Conservation (phyloP, 2,888 invertebrate genomes). For the Archips xylosteana region DNA sequence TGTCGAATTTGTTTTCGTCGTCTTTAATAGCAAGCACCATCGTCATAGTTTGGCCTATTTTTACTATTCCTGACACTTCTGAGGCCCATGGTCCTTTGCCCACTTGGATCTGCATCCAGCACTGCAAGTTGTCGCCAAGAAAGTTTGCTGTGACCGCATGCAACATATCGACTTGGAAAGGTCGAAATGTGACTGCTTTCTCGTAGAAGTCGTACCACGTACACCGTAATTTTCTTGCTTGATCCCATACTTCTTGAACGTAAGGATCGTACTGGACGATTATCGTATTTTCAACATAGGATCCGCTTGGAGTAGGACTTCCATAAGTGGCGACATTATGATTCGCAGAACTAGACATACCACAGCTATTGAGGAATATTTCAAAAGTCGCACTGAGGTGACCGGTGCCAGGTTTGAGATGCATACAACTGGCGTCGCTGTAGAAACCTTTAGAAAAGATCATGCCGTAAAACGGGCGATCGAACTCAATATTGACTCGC, state of each 20-base stretch:
- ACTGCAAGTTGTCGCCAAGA: slow-evolving; percentile 97
- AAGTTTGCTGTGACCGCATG: slow-evolving; percentile 98
- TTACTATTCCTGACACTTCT: slow-evolving; percentile 97
- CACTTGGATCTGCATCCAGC: slow-evolving; percentile 99
- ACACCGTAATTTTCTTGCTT: slow-evolving; percentile 95
- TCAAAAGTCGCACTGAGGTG: slow-evolving; percentile 97
- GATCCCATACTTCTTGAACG: slow-evolving; percentile 98
- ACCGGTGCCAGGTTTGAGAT: slow-evolving; percentile 95
- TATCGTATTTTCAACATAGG: slow-evolving; percentile 97
- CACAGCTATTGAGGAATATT: slow-evolving; percentile 96
- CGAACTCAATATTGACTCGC: slow-evolving; percentile 98
- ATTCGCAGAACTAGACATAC: slow-evolving; percentile 97
- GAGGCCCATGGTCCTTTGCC: slow-evolving; percentile 99
- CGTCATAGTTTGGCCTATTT: slow-evolving; percentile 98
- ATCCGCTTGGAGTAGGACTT: slow-evolving; percentile 95
- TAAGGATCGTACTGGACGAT: slow-evolving; percentile 98
- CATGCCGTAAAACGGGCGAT: slow-evolving; percentile 97
- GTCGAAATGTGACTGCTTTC: slow-evolving; percentile 97
- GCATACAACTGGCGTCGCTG: slow-evolving; percentile 96
- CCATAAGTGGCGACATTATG: slow-evolving; percentile 94
- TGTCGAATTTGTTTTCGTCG: slow-evolving; percentile 98
- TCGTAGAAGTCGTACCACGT: slow-evolving; percentile 99
- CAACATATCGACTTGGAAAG: slow-evolving; percentile 98
- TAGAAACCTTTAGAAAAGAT: slow-evolving; percentile 98
- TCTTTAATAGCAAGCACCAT: slow-evolving; percentile 98